phyloP scores from a whole-genome alignment of 1,140 invertebrate genomes.

The Doryteuthis pealeii region DNA sequence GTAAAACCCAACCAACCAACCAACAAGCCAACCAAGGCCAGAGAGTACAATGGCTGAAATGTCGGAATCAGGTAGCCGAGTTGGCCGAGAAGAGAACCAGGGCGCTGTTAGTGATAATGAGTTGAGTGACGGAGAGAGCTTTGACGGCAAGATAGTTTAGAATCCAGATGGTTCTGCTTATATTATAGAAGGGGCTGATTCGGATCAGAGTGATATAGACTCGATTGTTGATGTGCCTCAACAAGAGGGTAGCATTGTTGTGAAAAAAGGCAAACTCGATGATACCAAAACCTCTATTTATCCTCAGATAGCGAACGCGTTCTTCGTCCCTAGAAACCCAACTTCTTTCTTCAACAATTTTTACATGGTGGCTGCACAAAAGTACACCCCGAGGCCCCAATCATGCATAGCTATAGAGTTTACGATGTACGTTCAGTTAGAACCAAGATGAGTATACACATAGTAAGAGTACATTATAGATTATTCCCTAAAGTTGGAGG shows the following conservation, averaged over 20 bases:
- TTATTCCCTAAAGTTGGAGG: no score
- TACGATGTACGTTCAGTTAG: constrained; percentile 77
- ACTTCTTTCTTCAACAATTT: constrained; percentile 67
- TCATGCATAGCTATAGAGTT: constrained; percentile 92
- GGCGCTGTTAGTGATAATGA: constrained; percentile 20
- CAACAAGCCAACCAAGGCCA: no score
- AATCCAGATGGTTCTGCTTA: constrained; percentile 96
- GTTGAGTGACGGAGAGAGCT: constrained; percentile 82
- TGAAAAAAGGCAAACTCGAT: constrained; percentile 67
- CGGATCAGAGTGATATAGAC: constrained; percentile 75
- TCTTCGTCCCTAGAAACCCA: constrained; percentile 79
- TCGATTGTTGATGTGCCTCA: constrained; percentile 64
- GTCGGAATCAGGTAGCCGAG: background rate
- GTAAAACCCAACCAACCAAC: no score
- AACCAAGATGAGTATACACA: no score
- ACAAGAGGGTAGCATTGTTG: constrained; percentile 69
- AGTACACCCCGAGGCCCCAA: constrained; percentile 75
- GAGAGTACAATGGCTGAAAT: no score
- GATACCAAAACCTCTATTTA: constrained; percentile 58
- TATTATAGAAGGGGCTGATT: constrained; percentile 86
- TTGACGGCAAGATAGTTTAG: constrained; percentile 96
- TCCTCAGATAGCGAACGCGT: constrained; percentile 83
- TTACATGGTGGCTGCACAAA: constrained; percentile 61
- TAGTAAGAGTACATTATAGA: no score
- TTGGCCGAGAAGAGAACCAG: constrained; percentile 5